A percentile compares a stretch with the other conserved stretches of the same genome.
phyloP scores from a whole-genome alignment of 2,888 invertebrate genomes.

The Myopa tessellatipennis region DNA sequence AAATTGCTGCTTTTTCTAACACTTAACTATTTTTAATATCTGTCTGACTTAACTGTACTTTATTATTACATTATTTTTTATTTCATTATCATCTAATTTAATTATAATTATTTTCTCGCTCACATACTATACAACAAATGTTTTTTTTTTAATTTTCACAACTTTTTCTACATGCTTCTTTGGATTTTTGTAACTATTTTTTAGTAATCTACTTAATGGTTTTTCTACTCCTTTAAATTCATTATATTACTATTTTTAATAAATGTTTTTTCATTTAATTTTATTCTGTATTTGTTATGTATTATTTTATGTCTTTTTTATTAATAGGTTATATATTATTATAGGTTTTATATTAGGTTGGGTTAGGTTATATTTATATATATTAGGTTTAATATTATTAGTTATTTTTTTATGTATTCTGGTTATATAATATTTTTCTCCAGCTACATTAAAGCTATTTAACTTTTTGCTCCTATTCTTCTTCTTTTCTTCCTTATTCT shows the following conservation, averaged over 20 bases:
- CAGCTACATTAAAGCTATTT: conserved; percentile 10
- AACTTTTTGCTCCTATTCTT: not conserved
- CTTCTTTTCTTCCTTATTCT: not conserved
- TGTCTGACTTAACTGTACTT: not conserved
- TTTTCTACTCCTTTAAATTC: not conserved
- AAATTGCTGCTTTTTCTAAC: not conserved
- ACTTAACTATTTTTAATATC: too few relatives aligned
- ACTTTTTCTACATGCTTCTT: not conserved
- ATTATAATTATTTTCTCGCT: conserved; percentile 8
- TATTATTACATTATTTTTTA: not conserved
- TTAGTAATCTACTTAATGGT: not conserved
- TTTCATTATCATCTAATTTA: not conserved
- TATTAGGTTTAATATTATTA: too few relatives aligned
- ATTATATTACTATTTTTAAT: not conserved
- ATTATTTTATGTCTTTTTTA: too few relatives aligned
- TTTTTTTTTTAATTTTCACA: not conserved
- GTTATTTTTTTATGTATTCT: not conserved
- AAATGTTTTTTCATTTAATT: not conserved
- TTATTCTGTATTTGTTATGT: not conserved
- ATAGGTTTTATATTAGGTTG: too few relatives aligned
- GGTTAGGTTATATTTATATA: too few relatives aligned
- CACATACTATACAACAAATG: conserved; percentile 11
- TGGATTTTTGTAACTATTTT: not conserved
- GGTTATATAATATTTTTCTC: not conserved
- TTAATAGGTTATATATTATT: too few relatives aligned